These are phyloP conservation scores for Octodonta nipae DNA, from an alignment of 2,888 invertebrate species.

Conservation along the genomic window DNA sequence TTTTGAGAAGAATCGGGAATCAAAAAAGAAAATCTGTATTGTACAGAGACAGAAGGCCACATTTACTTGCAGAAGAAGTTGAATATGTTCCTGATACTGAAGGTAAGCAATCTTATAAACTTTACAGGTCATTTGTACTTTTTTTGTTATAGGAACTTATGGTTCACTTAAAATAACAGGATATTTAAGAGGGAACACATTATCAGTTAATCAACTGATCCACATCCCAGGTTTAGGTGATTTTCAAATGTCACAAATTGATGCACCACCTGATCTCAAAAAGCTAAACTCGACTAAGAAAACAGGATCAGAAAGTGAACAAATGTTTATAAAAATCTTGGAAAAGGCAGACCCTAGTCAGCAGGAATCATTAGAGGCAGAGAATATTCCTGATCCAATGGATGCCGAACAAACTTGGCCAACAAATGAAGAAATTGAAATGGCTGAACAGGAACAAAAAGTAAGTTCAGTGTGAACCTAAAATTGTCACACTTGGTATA, in stretches of 20 bases:
- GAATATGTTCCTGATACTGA: slow-evolving; percentile 45
- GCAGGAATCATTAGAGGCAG: slow-evolving; percentile 63
- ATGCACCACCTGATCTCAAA: slow-evolving; percentile 56
- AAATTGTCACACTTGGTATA: too few relatives aligned
- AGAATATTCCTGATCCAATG: slow-evolving; percentile 79
- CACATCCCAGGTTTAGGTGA: slow-evolving; percentile 89
- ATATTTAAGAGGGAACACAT: slow-evolving; percentile 66
- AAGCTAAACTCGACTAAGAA: slow-evolving; percentile 35
- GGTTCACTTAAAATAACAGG: slow-evolving; percentile 75
- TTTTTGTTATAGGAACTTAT: slow-evolving; percentile 15
- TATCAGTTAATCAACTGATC: slow-evolving; percentile 78
- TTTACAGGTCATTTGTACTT: slow-evolving; percentile 3
- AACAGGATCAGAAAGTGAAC: slow-evolving; percentile 13
- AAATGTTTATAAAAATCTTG: slow-evolving; percentile 35
- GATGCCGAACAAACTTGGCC: slow-evolving; percentile 96
- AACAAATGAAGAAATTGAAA: slow-evolving; percentile 74
- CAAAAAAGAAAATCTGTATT: slow-evolving; percentile 66
- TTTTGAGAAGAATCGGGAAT: slow-evolving; percentile 59
- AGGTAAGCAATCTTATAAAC: slow-evolving; percentile 16
- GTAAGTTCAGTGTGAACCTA: too few relatives aligned
- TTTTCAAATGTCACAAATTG: slow-evolving; percentile 77
- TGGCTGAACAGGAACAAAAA: slow-evolving; percentile 47
- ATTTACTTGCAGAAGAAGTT: slow-evolving; percentile 70
- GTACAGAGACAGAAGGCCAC: slow-evolving; percentile 67
- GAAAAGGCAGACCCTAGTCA: slow-evolving; percentile 49